phyloP scores from a whole-genome alignment of 2,113 vertebrate species.

The Stegastes partitus region DNA sequence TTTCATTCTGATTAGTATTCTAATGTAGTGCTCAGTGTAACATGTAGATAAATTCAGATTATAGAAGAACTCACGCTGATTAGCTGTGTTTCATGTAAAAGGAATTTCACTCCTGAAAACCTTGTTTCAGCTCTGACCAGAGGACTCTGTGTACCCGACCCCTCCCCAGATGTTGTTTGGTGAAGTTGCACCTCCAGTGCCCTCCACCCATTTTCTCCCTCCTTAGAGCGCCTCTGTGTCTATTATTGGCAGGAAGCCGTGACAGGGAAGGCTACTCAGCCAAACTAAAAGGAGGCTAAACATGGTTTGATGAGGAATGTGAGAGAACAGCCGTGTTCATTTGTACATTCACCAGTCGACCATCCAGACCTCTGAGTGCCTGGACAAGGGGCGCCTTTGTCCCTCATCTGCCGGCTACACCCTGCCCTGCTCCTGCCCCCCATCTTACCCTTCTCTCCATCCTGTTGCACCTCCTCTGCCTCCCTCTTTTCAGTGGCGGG shows the following conservation, averaged over 20 bases:
- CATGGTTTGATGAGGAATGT: constrained; percentile 79
- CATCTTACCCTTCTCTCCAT: constrained; percentile 74
- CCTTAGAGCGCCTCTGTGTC: constrained; percentile 71
- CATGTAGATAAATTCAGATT: neutral
- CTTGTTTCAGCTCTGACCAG: constrained; percentile 34
- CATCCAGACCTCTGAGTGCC: constrained; percentile 80
- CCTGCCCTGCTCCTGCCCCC: constrained; percentile 74
- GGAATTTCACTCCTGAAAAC: constrained; percentile 32
- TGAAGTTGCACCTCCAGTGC: constrained; percentile 55
- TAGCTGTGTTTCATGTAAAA: neutral
- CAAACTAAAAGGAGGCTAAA: constrained; percentile 79
- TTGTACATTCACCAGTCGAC: constrained; percentile 80
- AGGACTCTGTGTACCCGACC: constrained; percentile 36
- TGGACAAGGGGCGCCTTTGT: constrained; percentile 92
- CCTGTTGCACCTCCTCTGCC: constrained; percentile 70
- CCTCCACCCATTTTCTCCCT: constrained; percentile 64
- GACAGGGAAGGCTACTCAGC: constrained; percentile 73
- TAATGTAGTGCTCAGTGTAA: neutral
- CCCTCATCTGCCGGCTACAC: constrained; percentile 74
- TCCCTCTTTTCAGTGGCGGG: constrained; percentile 68
- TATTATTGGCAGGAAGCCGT: constrained; percentile 74
- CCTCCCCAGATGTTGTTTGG: constrained; percentile 70
- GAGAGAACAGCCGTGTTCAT: constrained; percentile 75
- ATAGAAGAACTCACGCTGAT: neutral
- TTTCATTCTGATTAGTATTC: neutral